Evolutionary conservation across 2,113 vertebrate species (phyloP).

Genomic region (Phaethon lepturus): DNA sequence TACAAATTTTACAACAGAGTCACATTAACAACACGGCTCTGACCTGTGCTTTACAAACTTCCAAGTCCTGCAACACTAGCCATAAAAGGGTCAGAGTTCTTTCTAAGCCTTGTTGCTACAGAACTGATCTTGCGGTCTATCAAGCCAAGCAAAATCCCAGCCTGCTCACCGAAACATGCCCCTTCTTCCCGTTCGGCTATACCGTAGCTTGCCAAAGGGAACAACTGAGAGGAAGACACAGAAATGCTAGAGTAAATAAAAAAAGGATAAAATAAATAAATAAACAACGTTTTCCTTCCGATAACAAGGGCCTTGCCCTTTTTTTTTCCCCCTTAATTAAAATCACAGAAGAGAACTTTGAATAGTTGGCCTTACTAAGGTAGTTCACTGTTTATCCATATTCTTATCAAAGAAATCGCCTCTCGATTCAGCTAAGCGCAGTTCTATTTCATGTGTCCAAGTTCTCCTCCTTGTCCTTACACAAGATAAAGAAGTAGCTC

Average conservation of each 20-base stretch:
- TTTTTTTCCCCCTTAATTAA: not conserved
- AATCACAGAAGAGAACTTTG: not conserved
- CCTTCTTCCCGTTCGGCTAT: not conserved
- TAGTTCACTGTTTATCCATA: not conserved
- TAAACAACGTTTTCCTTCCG: not conserved
- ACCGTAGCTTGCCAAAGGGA: fast-evolving
- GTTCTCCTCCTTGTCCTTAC: not conserved
- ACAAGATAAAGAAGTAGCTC: not conserved
- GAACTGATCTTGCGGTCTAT: not conserved
- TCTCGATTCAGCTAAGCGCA: not conserved
- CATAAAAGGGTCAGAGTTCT: not conserved
- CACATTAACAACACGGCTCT: not conserved
- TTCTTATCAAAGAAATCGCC: not conserved
- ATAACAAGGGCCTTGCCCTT: not conserved
- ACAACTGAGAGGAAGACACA: not conserved
- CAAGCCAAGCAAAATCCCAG: not conserved
- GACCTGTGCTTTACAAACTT: not conserved
- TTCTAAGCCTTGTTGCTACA: not conserved
- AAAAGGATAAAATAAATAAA: not conserved
- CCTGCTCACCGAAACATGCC: not conserved
- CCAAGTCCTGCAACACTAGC: not conserved
- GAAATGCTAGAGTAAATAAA: too few relatives aligned
- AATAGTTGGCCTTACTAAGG: not conserved
- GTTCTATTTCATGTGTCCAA: not conserved
- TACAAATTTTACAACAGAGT: not conserved